phyloP scores from a whole-genome alignment of 2,888 invertebrate species.

The Baccha elongata region DNA sequence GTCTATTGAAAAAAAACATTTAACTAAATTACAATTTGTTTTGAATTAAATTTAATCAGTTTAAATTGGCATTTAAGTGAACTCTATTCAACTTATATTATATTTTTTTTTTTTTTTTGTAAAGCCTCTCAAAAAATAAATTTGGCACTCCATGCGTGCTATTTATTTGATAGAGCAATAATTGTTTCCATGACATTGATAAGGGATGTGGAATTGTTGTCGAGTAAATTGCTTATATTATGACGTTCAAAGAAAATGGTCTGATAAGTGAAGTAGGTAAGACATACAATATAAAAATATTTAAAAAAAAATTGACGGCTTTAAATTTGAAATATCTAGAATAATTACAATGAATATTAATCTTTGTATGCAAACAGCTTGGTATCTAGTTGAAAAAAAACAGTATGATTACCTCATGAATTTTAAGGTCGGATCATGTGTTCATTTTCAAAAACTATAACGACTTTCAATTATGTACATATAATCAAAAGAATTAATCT shows the following conservation, averaged over 20 bases:
- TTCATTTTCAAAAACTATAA: no score
- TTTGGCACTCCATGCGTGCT: conserved; percentile 27
- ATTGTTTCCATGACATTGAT: conserved; percentile 3
- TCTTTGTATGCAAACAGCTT: no score
- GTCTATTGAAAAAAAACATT: conserved; percentile 6
- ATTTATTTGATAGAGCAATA: not conserved
- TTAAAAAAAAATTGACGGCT: no score
- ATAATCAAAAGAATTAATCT: no score
- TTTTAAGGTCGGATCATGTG: no score
- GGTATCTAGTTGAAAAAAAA: no score
- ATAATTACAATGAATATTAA: no score
- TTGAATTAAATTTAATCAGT: conserved; percentile 25
- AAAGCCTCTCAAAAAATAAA: not conserved
- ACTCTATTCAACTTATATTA: conserved; percentile 24
- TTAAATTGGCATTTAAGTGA: conserved; percentile 34
- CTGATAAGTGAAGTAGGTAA: no score
- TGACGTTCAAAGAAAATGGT: not conserved
- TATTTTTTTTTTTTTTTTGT: not conserved
- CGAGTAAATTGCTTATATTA: not conserved
- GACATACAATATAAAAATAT: no score
- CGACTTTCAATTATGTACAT: no score
- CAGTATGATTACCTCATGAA: no score
- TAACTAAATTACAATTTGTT: conserved; percentile 29
- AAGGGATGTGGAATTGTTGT: conserved; percentile 12
- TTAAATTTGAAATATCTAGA: no score